phyloP scores from a whole-genome alignment of 1,140 invertebrate species.

The Orchestia grillus region DNA sequence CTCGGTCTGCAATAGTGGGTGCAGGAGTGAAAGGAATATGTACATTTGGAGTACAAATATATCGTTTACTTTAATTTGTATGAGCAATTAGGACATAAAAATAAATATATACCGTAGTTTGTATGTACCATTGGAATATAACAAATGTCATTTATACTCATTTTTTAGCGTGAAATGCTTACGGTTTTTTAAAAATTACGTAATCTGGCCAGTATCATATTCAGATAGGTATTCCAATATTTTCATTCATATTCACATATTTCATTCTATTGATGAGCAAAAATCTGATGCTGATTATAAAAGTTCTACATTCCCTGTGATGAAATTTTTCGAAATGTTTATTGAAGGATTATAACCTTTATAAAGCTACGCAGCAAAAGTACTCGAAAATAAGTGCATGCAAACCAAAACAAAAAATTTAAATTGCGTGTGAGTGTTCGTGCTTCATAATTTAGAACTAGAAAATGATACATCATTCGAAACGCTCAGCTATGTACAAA shows the following conservation, averaged over 20 bases:
- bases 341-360: neutral
- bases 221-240: neutral
- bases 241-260: neutral
- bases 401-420: neutral
- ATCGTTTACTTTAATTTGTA: neutral
- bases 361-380: neutral
- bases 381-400: neutral
- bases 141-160: neutral
- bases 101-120: neutral
- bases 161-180: too few species aligned
- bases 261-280: neutral
- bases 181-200: too few species aligned
- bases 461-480: neutral
- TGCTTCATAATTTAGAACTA: neutral
- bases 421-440: neutral
- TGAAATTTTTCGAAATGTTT: too few species aligned
- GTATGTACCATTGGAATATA: neutral
- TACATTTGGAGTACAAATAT: neutral
- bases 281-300: neutral
- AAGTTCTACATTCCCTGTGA: too few species aligned
- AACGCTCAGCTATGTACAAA: neutral
- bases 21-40: neutral
- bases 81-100: too few species aligned
- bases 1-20: neutral
- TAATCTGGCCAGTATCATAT: too few species aligned